A percentile compares a stretch with the other conserved stretches of the same genome.
Evolutionary conservation across 2,113 vertebrate genomes (phyloP).

Genomic region (Caranx ignobilis): DNA sequence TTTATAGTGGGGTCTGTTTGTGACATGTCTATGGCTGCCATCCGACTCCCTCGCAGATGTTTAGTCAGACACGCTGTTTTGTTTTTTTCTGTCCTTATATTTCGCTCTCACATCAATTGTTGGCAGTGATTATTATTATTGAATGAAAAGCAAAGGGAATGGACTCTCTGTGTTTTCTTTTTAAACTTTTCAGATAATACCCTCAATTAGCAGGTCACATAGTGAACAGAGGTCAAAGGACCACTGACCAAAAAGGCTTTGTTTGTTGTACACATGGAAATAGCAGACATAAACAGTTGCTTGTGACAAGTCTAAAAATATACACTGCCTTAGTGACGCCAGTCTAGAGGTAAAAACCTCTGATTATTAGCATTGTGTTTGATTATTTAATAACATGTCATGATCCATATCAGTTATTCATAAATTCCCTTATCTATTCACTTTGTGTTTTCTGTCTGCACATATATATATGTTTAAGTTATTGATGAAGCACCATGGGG

Average conservation of each 20-base stretch:
- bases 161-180: neutral
- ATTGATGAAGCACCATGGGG: neutral
- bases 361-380: slow-evolving; percentile 1
- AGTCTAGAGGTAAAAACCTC: slow-evolving; percentile 20
- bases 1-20: slow-evolving; percentile 69
- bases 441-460: neutral
- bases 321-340: neutral
- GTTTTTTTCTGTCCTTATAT: fast-evolving
- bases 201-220: slow-evolving; percentile 21
- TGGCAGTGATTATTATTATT: neutral
- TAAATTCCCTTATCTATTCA: neutral
- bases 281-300: slow-evolving; percentile 45
- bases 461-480: neutral
- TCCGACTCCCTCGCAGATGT: slow-evolving; percentile 5
- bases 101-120: neutral
- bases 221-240: slow-evolving; percentile 48
- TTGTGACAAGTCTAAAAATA: slow-evolving; percentile 65
- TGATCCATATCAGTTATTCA: neutral
- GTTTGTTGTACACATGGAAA: slow-evolving; percentile 41
- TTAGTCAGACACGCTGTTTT: neutral
- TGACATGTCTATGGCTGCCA: slow-evolving; percentile 45
- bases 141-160: neutral
- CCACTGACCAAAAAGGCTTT: slow-evolving; percentile 32
- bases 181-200: slow-evolving; percentile 3
- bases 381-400: neutral